Percentiles rank a stretch among this genome's conserved stretches.
Evolutionary conservation across 23 tunicate genomes (phyloP).

Genomic region (Ciona savignyi): DNA sequence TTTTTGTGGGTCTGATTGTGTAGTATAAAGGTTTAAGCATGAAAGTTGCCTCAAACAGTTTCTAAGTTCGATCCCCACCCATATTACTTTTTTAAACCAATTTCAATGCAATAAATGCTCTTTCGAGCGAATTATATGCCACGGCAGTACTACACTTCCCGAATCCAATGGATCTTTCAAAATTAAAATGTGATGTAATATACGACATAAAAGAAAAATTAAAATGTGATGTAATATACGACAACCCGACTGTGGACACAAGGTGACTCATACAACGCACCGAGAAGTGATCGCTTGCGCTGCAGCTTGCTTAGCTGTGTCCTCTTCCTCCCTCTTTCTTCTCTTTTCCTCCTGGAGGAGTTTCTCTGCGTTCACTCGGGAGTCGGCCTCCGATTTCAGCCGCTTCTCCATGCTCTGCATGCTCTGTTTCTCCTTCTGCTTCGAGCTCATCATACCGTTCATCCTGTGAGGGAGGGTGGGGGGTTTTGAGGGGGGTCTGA

Average conservation of each 20-base stretch:
- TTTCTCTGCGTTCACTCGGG: slow-evolving; percentile 42
- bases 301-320: slow-evolving; percentile 24
- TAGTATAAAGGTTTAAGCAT: too few relatives aligned
- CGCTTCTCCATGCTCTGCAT: slow-evolving; percentile 51
- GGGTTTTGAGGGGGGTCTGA: too few relatives aligned
- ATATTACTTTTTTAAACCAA: too few relatives aligned
- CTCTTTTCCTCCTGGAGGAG: slow-evolving; percentile 42
- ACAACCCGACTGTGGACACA: not conserved
- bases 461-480: slow-evolving; percentile 16
- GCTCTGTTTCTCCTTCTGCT: slow-evolving; percentile 51
- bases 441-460: slow-evolving; percentile 9
- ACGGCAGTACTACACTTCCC: too few relatives aligned
- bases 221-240: not conserved
- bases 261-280: slow-evolving; percentile 5
- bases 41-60: too few relatives aligned
- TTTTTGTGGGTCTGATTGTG: too few relatives aligned
- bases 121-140: too few relatives aligned
- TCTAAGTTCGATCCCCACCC: too few relatives aligned
- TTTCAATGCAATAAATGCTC: too few relatives aligned
- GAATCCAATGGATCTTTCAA: too few relatives aligned
- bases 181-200: too few relatives aligned
- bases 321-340: slow-evolving; percentile 45
- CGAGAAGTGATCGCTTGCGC: slow-evolving; percentile 22
- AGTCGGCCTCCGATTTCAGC: slow-evolving; percentile 49
- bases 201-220: not conserved